These are phyloP conservation scores for Augiades crinisus DNA, from an alignment of 2,888 invertebrate genomes.

Conservation along the genomic window DNA sequence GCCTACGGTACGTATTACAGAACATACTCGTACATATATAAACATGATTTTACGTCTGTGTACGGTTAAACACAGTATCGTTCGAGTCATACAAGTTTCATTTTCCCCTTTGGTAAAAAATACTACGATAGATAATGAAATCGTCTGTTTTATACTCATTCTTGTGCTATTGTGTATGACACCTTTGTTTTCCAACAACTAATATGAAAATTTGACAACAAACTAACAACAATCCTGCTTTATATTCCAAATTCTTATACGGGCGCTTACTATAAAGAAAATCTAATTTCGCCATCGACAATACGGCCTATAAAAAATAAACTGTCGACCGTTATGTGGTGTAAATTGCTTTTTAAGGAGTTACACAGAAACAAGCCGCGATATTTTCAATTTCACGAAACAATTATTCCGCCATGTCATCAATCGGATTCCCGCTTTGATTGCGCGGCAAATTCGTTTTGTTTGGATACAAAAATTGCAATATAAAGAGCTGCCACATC, in stretches of 20 bases:
- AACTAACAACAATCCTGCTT: background rate
- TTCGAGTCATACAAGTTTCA: no score
- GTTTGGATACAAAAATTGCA: constrained; percentile 81
- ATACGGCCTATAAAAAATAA: constrained; percentile 14
- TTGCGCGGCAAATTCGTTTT: constrained; percentile 81
- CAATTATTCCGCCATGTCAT: constrained; percentile 81
- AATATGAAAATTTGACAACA: no score
- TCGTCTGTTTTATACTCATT: no score
- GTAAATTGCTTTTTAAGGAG: constrained; percentile 49
- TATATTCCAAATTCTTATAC: background rate
- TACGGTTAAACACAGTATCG: no score
- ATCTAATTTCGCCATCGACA: constrained; percentile 13
- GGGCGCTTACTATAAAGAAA: constrained; percentile 6
- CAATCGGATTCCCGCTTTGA: constrained; percentile 81
- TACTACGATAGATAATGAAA: no score
- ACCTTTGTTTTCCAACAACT: background rate
- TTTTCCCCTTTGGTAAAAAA: no score
- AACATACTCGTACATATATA: no score
- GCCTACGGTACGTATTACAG: no score
- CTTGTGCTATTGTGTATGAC: no score
- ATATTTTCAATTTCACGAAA: constrained; percentile 81
- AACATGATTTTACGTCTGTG: no score
- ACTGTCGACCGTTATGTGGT: constrained; percentile 24
- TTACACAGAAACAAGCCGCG: constrained; percentile 57
- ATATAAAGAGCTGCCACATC: constrained; percentile 81